Percentiles rank a stretch among this genome's conserved stretches.
Conservation (phyloP, 2,113 vertebrate genomes). For the Astatotilapia flaviijosephi region DNA sequence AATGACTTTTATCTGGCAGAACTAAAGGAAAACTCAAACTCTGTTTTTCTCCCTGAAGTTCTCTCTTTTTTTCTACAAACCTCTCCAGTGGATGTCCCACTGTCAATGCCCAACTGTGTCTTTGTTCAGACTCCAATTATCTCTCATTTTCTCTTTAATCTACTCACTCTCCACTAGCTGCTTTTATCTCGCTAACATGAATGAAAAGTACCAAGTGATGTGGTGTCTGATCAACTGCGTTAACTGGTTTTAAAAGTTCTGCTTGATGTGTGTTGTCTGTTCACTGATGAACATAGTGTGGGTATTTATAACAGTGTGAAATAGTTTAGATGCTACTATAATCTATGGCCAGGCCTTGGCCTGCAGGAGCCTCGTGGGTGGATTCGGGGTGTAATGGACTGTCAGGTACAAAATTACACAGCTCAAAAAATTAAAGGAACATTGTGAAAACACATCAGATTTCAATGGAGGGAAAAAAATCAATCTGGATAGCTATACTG, state of each 20-base stretch:
- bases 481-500: neutral
- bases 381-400: neutral
- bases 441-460: neutral
- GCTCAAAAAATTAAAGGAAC: neutral
- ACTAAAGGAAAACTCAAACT: neutral
- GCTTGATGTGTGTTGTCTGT: neutral
- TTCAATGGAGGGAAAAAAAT: neutral
- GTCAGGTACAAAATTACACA: neutral
- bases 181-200: neutral
- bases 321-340: neutral
- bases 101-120: neutral
- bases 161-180: neutral
- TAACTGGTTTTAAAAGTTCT: neutral
- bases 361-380: neutral
- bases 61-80: neutral
- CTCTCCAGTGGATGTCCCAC: neutral
- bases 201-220: neutral
- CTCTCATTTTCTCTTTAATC: conserved; percentile 16
- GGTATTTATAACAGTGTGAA: neutral
- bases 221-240: conserved; percentile 10
- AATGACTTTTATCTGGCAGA: neutral
- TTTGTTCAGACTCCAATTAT: conserved; percentile 19
- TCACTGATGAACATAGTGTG: neutral
- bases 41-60: neutral
- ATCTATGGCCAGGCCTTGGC: neutral